phyloP scores from a whole-genome alignment of 2,113 vertebrate species.

The Gobiocypris rarus region DNA sequence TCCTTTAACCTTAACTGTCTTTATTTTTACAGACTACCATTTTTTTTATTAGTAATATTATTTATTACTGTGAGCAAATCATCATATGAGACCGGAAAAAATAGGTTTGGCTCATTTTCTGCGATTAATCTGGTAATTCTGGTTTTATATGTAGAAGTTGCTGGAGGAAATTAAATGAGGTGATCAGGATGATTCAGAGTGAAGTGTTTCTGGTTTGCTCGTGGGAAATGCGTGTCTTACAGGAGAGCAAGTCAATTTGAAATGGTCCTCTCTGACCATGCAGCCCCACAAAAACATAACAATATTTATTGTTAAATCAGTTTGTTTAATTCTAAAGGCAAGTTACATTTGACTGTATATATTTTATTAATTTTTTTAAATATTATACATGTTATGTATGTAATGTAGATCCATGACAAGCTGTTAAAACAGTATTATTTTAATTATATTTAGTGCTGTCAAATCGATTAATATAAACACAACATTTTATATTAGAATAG shows the following conservation, averaged over 20 bases:
- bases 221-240: not conserved
- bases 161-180: not conserved
- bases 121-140: not conserved
- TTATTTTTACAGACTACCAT: not conserved
- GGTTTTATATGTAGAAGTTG: not conserved
- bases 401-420: no score
- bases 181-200: not conserved
- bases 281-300: not conserved
- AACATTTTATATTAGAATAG: no score
- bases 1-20: not conserved
- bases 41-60: not conserved
- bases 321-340: not conserved
- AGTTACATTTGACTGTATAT: no score
- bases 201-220: conserved; percentile 1
- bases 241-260: not conserved
- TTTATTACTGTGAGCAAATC: not conserved
- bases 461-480: no score
- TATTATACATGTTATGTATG: no score
- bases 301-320: not conserved
- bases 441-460: no score
- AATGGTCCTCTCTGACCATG: not conserved
- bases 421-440: no score
- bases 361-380: no score
- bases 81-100: not conserved
- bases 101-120: not conserved